These are phyloP conservation scores for Hydrotaea cyrtoneurina DNA, from an alignment of 2,888 invertebrate species.

Conservation along the genomic window DNA sequence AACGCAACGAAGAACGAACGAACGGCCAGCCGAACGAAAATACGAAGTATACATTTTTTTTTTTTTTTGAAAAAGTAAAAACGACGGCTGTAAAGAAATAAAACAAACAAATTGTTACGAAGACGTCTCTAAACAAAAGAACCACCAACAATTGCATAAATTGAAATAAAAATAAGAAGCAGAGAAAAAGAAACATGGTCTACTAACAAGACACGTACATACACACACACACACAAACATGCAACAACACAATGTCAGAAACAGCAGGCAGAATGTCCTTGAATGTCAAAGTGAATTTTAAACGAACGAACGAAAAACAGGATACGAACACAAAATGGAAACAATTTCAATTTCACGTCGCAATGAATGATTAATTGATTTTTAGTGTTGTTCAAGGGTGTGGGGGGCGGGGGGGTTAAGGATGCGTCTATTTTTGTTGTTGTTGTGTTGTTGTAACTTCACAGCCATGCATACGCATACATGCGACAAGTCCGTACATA, in stretches of 20 bases:
- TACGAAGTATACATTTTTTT: slow-evolving; percentile 12
- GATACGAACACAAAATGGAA: slow-evolving; percentile 16
- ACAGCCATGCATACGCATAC: background rate
- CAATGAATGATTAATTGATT: slow-evolving; percentile 14
- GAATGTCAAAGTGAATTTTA: slow-evolving; percentile 42
- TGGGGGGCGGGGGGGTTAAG: background rate
- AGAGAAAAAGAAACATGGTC: slow-evolving; percentile 13
- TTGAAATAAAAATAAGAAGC: slow-evolving; percentile 37
- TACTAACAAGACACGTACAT: slow-evolving; percentile 10
- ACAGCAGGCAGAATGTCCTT: slow-evolving; percentile 52
- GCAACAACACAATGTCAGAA: background rate
- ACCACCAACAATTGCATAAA: slow-evolving; percentile 50
- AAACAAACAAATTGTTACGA: background rate
- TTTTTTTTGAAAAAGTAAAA: slow-evolving; percentile 40
- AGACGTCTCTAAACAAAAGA: background rate
- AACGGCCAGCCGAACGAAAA: slow-evolving; percentile 42
- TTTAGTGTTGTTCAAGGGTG: background rate
- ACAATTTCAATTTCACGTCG: background rate
- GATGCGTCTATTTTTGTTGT: slow-evolving; percentile 11
- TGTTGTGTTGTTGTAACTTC: slow-evolving; percentile 6
- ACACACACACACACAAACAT: background rate
- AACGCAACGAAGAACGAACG: slow-evolving; percentile 46
- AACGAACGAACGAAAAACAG: background rate
- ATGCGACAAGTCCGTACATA: background rate
- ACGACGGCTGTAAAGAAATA: background rate